A percentile compares a stretch with the other conserved stretches of the same genome.
phyloP scores from a whole-genome alignment of 23 tunicate genomes.

The Phallusia fumigata region DNA sequence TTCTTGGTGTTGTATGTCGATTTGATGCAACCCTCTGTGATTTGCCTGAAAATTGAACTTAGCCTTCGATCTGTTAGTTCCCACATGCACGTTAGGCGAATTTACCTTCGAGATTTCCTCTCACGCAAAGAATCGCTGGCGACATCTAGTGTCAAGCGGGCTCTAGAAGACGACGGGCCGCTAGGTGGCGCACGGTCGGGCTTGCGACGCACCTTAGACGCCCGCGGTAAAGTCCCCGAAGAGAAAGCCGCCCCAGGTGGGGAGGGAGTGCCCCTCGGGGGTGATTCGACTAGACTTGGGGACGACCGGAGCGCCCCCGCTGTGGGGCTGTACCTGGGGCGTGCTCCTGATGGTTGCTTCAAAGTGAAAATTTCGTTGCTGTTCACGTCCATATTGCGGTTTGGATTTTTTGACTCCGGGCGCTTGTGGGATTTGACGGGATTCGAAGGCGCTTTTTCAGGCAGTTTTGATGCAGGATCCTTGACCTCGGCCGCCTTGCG shows the following conservation, averaged over 20 bases:
- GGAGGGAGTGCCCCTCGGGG: neutral
- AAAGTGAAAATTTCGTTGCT: neutral
- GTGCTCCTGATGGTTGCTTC: neutral
- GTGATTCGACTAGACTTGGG: neutral
- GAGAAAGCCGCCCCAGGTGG: neutral
- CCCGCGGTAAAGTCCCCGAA: slow-evolving; percentile 13
- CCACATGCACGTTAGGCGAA: neutral
- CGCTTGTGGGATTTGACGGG: neutral
- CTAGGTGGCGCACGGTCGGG: neutral
- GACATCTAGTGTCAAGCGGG: slow-evolving; percentile 3
- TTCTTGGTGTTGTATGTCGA: too few relatives aligned
- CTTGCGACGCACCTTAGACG: slow-evolving; percentile 13
- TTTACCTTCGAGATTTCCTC: slow-evolving; percentile 15
- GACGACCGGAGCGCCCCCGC: neutral
- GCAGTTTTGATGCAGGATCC: neutral
- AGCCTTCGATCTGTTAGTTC: neutral
- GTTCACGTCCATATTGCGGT: neutral
- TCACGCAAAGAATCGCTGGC: slow-evolving; percentile 1
- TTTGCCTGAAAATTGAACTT: too few relatives aligned
- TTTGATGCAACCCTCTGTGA: too few relatives aligned
- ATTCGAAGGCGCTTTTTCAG: neutral
- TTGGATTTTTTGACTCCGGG: neutral
- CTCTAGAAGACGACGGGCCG: neutral
- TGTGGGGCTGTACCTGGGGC: neutral
- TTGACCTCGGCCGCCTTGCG: neutral